phyloP scores from a whole-genome alignment of 2,888 invertebrate genomes.

The Leptogaster cylindrica region DNA sequence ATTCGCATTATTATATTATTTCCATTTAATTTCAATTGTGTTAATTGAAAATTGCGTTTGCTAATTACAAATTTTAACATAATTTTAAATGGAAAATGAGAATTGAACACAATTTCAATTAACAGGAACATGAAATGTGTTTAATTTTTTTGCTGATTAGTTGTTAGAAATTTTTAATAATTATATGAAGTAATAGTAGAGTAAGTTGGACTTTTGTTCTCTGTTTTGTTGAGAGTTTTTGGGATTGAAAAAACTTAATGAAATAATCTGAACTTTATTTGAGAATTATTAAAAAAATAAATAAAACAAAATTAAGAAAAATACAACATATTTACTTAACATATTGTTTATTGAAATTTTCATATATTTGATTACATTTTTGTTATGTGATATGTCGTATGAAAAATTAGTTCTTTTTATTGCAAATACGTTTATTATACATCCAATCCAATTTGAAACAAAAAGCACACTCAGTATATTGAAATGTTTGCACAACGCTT shows the following conservation, averaged over 20 bases:
- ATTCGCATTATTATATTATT: neutral
- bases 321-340: conserved; percentile 1
- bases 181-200: neutral
- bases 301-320: neutral
- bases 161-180: neutral
- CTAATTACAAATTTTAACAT: neutral
- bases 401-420: conserved; percentile 42
- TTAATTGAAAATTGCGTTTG: neutral
- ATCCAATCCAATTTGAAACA: conserved; percentile 19
- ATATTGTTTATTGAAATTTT: conserved; percentile 20
- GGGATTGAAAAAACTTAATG: too few relatives aligned
- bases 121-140: too few relatives aligned
- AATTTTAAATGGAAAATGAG: neutral
- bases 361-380: conserved; percentile 47
- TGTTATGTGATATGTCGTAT: conserved; percentile 45
- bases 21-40: neutral
- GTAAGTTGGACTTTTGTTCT: too few relatives aligned
- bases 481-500: conserved; percentile 5
- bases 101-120: too few relatives aligned
- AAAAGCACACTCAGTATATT: neutral
- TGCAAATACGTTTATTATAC: conserved; percentile 34
- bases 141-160: too few relatives aligned
- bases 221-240: too few relatives aligned
- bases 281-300: too few relatives aligned
- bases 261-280: too few relatives aligned